These are phyloP conservation scores for Epinotia demarniana DNA, from an alignment of 2,888 invertebrate species.

Conservation along the genomic window DNA sequence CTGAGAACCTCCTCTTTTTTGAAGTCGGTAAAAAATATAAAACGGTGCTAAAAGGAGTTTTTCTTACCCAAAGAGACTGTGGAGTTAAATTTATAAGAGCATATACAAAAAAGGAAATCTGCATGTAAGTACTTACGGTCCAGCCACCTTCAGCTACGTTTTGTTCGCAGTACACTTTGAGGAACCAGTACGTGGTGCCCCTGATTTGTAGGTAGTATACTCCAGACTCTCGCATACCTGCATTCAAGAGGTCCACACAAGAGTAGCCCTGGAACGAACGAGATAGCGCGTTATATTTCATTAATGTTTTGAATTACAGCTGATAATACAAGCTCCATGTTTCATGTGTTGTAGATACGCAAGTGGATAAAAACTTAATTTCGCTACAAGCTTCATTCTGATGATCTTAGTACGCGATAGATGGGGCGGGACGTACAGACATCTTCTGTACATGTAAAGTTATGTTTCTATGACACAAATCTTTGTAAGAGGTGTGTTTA, in stretches of 20 bases:
- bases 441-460: not conserved
- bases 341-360: too few species aligned
- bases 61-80: not conserved
- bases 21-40: not conserved
- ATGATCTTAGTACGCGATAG: not conserved
- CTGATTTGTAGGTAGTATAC: slow-evolving; percentile 95
- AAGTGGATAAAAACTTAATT: too few species aligned
- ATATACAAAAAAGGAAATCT: not conserved
- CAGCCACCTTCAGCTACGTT: slow-evolving; percentile 95
- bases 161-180: slow-evolving; percentile 96
- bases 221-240: slow-evolving; percentile 94
- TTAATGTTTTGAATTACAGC: not conserved
- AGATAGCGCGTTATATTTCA: slow-evolving; percentile 40
- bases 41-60: not conserved
- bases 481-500: not conserved
- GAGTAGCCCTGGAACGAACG: slow-evolving; percentile 90
- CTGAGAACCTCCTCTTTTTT: too few species aligned
- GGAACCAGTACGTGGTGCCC: slow-evolving; percentile 96
- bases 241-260: slow-evolving; percentile 93
- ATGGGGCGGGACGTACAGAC: not conserved
- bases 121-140: slow-evolving; percentile 88
- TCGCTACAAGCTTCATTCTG: not conserved
- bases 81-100: not conserved
- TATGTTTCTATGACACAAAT: too few species aligned
- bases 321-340: not conserved